A percentile compares a stretch with the other conserved stretches of the same genome.
Evolutionary conservation across 2,888 invertebrate genomes (phyloP).

Genomic region (Parnassius smintheus): DNA sequence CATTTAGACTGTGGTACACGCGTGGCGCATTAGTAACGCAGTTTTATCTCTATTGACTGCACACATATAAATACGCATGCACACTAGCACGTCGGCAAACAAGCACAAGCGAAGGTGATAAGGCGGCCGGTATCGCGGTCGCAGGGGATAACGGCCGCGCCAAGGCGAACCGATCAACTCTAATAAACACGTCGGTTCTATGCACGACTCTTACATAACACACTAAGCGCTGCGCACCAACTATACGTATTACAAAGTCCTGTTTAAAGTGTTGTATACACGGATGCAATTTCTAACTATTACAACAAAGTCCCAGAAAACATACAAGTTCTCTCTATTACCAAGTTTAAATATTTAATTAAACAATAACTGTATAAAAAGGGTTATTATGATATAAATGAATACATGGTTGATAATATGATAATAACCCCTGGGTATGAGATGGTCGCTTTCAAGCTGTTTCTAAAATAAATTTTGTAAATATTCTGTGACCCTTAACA

Average conservation of each 20-base stretch:
- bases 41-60: constrained; percentile 24
- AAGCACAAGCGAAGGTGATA: constrained; percentile 43
- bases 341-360: background rate
- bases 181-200: constrained; percentile 15
- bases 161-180: constrained; percentile 60
- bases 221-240: constrained; percentile 45
- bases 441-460: no score
- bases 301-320: background rate
- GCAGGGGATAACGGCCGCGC: constrained; percentile 66
- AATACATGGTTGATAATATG: no score
- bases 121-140: constrained; percentile 55
- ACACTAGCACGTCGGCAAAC: constrained; percentile 50
- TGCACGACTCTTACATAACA: constrained; percentile 57
- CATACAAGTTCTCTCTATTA: no score
- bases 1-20: constrained; percentile 19
- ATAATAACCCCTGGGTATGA: no score
- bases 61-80: constrained; percentile 15
- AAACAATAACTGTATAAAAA: background rate
- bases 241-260: constrained; percentile 27
- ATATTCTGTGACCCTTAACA: no score
- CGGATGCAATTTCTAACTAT: constrained; percentile 8
- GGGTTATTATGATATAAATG: no score
- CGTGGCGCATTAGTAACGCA: constrained; percentile 11
- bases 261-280: constrained; percentile 5
- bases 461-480: background rate